These are phyloP conservation scores for Ptychoptera contaminata DNA, from an alignment of 2,888 invertebrate genomes.

Conservation along the genomic window DNA sequence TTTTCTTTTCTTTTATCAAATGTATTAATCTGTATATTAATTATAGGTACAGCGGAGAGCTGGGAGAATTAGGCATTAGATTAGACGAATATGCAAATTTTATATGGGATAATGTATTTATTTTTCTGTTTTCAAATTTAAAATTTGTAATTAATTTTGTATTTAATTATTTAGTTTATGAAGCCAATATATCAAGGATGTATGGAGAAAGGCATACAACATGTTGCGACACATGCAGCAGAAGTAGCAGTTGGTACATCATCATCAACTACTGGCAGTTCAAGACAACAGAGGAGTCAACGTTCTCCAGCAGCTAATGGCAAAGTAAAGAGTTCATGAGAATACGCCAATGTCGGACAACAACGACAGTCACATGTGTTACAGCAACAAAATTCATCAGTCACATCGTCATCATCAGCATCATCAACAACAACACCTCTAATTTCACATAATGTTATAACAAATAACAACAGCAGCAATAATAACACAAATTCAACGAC, in stretches of 20 bases:
- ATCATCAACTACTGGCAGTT: constrained; percentile 34
- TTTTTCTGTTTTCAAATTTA: neutral
- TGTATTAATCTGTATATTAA: too few relatives aligned
- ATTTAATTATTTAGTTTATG: constrained; percentile 46
- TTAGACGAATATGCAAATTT: constrained; percentile 77
- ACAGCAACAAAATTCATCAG: constrained; percentile 2
- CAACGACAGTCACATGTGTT: constrained; percentile 12
- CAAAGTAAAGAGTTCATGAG: constrained; percentile 32
- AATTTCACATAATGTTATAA: constrained; percentile 4
- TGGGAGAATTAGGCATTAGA: constrained; percentile 69
- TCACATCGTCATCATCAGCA: constrained; percentile 5
- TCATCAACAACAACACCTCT: constrained; percentile 2
- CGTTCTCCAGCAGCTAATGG: constrained; percentile 21
- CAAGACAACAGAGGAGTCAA: neutral
- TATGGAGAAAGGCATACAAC: constrained; percentile 68
- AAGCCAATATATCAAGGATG: constrained; percentile 68
- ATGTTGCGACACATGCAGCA: constrained; percentile 63
- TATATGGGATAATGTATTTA: constrained; percentile 84
- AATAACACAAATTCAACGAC: constrained; percentile 1
- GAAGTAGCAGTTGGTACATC: constrained; percentile 43
- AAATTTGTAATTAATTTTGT: neutral
- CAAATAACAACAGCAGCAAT: neutral
- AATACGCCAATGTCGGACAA: constrained; percentile 25
- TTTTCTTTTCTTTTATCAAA: constrained; percentile 1
- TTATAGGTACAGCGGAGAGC: constrained; percentile 81